Percentiles rank a stretch among this genome's conserved stretches.
phyloP scores from a whole-genome alignment of 1,140 invertebrate species.

The Drosophila pallidifrons region DNA sequence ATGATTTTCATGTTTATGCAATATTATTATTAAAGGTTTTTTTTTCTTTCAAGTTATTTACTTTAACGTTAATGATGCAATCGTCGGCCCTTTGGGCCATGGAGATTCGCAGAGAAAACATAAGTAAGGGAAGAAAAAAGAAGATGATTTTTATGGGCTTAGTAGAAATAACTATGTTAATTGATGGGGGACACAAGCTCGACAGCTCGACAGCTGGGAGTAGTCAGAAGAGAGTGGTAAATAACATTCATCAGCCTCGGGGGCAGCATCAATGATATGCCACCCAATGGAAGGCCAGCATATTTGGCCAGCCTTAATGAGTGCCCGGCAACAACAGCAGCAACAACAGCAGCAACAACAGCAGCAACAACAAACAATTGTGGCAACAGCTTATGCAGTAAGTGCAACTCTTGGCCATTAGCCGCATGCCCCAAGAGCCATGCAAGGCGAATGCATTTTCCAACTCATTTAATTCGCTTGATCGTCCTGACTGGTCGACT shows the following conservation, averaged over 20 bases:
- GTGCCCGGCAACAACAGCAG: constrained; percentile 2
- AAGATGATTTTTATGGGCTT: not conserved
- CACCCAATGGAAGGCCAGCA: constrained; percentile 18
- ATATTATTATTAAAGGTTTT: constrained; percentile 26
- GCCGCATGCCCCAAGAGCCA: constrained; percentile 19
- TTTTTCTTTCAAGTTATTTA: not conserved
- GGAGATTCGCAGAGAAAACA: constrained; percentile 13
- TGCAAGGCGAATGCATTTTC: constrained; percentile 52
- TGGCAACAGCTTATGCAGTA: constrained; percentile 14
- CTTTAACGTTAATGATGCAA: constrained; percentile 27
- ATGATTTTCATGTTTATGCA: constrained; percentile 21
- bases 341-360: not conserved
- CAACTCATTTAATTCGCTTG: constrained; percentile 52
- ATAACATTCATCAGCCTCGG: constrained; percentile 22
- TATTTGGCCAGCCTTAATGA: constrained; percentile 38
- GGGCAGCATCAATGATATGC: constrained; percentile 22
- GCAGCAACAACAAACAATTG: not conserved
- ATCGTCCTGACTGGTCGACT: constrained; percentile 21
- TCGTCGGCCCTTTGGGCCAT: constrained; percentile 59
- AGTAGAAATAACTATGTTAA: constrained; percentile 38
- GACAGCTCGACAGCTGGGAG: no score
- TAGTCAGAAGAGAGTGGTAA: not conserved
- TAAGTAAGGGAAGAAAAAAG: constrained; percentile 8
- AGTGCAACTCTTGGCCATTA: constrained; percentile 39
- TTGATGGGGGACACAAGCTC: constrained; percentile 31